Percentiles rank a stretch among this genome's conserved stretches.
Evolutionary conservation across 2,797 vertebrate species (phyloP).

Genomic region (Sardinella longiceps): DNA sequence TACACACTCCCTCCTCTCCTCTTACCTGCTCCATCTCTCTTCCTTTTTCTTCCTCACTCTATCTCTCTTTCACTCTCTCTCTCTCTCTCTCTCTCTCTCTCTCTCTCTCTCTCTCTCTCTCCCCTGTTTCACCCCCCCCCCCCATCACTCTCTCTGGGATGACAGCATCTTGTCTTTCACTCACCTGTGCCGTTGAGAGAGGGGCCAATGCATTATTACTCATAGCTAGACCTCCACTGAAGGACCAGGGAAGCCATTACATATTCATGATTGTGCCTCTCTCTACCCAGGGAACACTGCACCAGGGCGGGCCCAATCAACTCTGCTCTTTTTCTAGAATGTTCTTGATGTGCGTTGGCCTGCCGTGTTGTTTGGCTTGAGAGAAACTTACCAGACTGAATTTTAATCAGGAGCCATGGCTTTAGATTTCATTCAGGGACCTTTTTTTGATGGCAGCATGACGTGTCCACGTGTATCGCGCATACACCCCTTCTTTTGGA

Average conservation of each 20-base stretch:
- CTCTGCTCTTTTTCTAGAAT: not conserved
- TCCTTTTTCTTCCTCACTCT: not conserved
- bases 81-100: not conserved
- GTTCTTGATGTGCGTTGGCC: not conserved
- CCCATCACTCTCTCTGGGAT: not conserved
- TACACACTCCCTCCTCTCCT: not conserved
- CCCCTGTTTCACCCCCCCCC: not conserved
- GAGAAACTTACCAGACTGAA: not conserved
- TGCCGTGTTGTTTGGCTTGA: not conserved
- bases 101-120: not conserved
- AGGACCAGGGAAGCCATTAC: conserved; percentile 12
- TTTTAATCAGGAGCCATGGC: not conserved
- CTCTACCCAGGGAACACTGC: not conserved
- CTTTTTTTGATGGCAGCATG: not conserved
- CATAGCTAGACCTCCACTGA: conserved; percentile 34
- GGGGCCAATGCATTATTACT: conserved; percentile 52
- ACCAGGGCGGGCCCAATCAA: not conserved
- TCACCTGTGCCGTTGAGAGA: conserved; percentile 42
- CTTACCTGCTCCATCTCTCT: not conserved
- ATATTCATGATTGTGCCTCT: conserved; percentile 31
- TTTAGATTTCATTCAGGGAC: not conserved
- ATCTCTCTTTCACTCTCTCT: not conserved
- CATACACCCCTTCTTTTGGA: not conserved
- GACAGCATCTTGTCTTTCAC: conserved; percentile 41
- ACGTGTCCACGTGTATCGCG: not conserved